Conservation (phyloP, 2,888 invertebrate genomes). For the Campoplex nolae region DNA sequence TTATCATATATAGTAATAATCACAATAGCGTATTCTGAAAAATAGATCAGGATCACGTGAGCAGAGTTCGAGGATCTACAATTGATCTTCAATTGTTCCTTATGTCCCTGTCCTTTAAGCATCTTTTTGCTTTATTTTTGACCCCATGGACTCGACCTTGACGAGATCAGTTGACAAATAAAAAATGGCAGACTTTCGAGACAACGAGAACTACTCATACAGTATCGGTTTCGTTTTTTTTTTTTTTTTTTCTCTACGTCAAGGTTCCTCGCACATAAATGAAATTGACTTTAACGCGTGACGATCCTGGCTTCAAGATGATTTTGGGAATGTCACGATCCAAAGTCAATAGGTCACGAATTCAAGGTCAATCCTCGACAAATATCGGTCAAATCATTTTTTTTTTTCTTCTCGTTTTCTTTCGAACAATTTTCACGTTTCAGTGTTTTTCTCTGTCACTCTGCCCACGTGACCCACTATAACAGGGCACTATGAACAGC, state of each 20-base stretch:
- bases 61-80: constrained; percentile 80
- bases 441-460: constrained; percentile 71
- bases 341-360: not conserved
- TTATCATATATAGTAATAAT: constrained; percentile 84
- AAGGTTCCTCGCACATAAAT: not conserved
- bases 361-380: not conserved
- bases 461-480: constrained; percentile 83
- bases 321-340: not conserved
- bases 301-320: not conserved
- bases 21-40: constrained; percentile 85
- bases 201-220: not conserved
- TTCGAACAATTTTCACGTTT: constrained; percentile 34
- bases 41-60: constrained; percentile 83
- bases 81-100: constrained; percentile 31
- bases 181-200: not conserved
- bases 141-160: not conserved
- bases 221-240: not conserved
- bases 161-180: not conserved
- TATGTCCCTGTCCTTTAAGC: not conserved
- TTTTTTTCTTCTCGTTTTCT: constrained; percentile 2
- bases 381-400: not conserved
- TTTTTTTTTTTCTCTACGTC: not conserved
- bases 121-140: not conserved
- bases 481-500: constrained; percentile 85
- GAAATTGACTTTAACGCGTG: not conserved